Evolutionary conservation across 2,797 vertebrate species (phyloP).

Genomic region (Gallirallus australis): DNA sequence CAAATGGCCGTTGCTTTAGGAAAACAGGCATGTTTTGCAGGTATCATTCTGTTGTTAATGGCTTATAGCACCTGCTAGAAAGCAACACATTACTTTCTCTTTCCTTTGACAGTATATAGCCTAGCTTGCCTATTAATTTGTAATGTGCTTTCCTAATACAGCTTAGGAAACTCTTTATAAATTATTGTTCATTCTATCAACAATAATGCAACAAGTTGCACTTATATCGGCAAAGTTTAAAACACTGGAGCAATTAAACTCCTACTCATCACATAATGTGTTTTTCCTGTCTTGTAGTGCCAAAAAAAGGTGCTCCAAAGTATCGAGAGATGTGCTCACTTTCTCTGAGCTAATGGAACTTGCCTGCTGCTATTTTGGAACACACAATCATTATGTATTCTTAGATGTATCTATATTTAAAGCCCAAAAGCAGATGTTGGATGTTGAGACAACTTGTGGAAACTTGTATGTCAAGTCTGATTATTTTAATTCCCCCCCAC

Average conservation of each 20-base stretch:
- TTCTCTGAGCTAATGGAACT: constrained; percentile 68
- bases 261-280: constrained; percentile 47
- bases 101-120: neutral
- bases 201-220: neutral
- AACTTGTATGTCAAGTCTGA: neutral
- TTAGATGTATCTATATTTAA: constrained; percentile 51
- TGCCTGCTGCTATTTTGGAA: constrained; percentile 64
- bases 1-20: neutral
- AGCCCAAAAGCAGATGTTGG: constrained; percentile 53
- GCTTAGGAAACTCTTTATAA: constrained; percentile 31
- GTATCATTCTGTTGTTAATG: neutral
- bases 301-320: constrained; percentile 50
- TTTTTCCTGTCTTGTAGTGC: constrained; percentile 44
- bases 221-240: constrained; percentile 35
- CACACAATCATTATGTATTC: constrained; percentile 24
- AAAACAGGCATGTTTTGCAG: neutral
- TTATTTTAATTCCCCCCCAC: neutral
- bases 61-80: constrained; percentile 43
- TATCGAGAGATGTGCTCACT: constrained; percentile 34
- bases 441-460: constrained; percentile 35
- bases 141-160: constrained; percentile 57
- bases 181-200: neutral
- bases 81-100: constrained; percentile 30
- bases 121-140: constrained; percentile 39
- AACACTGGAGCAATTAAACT: constrained; percentile 25